Base-by-base conservation (phyloP, 2,888 invertebrate genomes). In the Argyra leucocephala region DNA sequence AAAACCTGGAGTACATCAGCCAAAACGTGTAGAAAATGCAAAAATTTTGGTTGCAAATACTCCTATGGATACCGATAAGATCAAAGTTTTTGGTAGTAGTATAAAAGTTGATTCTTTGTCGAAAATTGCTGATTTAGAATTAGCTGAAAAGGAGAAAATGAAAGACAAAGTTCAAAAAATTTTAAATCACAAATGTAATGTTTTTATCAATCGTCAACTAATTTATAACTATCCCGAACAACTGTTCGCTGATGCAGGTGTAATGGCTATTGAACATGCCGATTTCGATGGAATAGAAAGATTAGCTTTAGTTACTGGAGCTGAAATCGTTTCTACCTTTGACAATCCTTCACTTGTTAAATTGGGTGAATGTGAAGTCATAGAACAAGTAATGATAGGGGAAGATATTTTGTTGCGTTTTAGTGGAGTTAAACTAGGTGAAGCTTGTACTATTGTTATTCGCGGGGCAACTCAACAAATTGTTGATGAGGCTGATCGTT, bases 161-260 rank as follows among this genome's bases (percentile, higher is more conserved):
- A 97, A 96, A 78, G 95, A 96, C 73, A 99, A 99, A 84, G 96
- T 99, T 3, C 90, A 91, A 74, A 95, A 95, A 80, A 99, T 99
- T 72, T 78, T 98, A 63, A 88, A 87, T 70, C 96, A 99, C 80
- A 91, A 93, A 71, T 91, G 92, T 82, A 99, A 93, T 81, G 98
- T 99, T 0, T 99, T 99, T 78, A 96, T 99, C 76, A 99, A 99
- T 81, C 89, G 93, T 70, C 99, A 99, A 81, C 83, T 99, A 71
- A 99, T 99, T 80, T 99, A 99, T 84, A 99, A 99, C 81, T 99
- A 99, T 79, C 99, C 99, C 0, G 99, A 99, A 80, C 99, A 99
- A 81, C 81, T 99, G 72, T 99, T 99, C 80, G 96, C 98, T 57
- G 99, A 99, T 82, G 93, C 95, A 61, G 92, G 93, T 62, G 87